Conservation (phyloP, 2,113 vertebrate genomes). For the Hippolais icterina region DNA sequence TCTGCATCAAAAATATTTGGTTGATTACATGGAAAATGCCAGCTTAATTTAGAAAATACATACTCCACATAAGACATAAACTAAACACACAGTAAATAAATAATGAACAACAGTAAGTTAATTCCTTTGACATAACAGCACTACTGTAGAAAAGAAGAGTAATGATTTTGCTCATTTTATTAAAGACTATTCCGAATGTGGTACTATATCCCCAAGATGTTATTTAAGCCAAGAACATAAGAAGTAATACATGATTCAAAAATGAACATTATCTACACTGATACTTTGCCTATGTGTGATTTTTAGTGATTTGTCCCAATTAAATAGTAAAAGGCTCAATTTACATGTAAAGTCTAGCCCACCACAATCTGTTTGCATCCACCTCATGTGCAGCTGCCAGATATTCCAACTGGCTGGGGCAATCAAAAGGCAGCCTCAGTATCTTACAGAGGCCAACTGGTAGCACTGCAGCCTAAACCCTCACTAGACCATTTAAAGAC, state of each 20-base stretch:
- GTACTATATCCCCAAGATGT: neutral
- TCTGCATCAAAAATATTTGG: neutral
- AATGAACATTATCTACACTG: neutral
- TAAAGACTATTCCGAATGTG: neutral
- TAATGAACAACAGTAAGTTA: neutral
- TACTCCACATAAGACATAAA: neutral
- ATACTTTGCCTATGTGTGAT: neutral
- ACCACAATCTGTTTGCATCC: neutral
- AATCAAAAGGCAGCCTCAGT: neutral
- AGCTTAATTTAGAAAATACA: neutral
- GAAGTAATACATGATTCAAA: neutral
- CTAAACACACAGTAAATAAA: neutral
- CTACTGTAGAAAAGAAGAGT: neutral
- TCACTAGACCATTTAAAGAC: neutral
- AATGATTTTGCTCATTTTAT: neutral
- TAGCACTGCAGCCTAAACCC: neutral
- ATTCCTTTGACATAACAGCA: neutral
- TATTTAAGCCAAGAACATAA: neutral
- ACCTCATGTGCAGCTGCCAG: neutral
- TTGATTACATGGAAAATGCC: neutral
- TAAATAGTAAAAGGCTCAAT: neutral
- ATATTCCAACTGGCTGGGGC: neutral
- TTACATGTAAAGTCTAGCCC: neutral
- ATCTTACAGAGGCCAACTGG: neutral
- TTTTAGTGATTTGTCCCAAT: neutral